A percentile compares a stretch with the other conserved stretches of the same genome.
phyloP scores from a whole-genome alignment of 2,888 invertebrate species.

The Stramonita haemastoma region DNA sequence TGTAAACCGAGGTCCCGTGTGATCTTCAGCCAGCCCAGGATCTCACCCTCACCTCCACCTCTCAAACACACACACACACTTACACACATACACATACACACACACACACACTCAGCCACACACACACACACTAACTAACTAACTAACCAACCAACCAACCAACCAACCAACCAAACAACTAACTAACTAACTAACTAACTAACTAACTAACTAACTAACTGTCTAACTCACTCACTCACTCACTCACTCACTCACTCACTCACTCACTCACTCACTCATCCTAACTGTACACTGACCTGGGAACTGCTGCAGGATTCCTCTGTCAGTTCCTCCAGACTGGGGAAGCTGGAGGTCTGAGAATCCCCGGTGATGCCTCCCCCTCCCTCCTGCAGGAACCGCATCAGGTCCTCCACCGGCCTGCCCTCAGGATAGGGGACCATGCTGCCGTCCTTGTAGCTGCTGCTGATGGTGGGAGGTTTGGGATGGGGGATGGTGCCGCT shows the following conservation, averaged over 20 bases:
- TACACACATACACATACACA: slow-evolving; percentile 14
- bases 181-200: too few relatives aligned
- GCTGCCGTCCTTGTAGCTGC: background rate
- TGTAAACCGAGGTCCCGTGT: too few relatives aligned
- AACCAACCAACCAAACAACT: too few relatives aligned
- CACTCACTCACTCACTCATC: background rate
- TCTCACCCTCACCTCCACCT: too few relatives aligned
- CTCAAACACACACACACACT: background rate
- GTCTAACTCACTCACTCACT: background rate
- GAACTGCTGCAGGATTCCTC: slow-evolving; percentile 55
- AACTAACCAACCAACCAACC: too few relatives aligned
- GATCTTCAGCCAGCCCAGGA: too few relatives aligned
- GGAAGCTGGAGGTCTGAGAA: slow-evolving; percentile 49
- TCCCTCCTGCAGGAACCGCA: background rate
- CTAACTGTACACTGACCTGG: slow-evolving; percentile 43
- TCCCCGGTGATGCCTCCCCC: background rate
- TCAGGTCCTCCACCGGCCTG: background rate
- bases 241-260: background rate
- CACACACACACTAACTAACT: too few relatives aligned
- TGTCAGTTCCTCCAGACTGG: slow-evolving; percentile 59
- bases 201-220: too few relatives aligned
- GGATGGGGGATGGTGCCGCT: too few relatives aligned
- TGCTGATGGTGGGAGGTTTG: background rate
- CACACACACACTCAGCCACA: background rate
- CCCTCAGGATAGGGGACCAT: too few relatives aligned